phyloP scores from a whole-genome alignment of 92 coral and sea anemone species.

The Parazoanthus atlanticus region DNA sequence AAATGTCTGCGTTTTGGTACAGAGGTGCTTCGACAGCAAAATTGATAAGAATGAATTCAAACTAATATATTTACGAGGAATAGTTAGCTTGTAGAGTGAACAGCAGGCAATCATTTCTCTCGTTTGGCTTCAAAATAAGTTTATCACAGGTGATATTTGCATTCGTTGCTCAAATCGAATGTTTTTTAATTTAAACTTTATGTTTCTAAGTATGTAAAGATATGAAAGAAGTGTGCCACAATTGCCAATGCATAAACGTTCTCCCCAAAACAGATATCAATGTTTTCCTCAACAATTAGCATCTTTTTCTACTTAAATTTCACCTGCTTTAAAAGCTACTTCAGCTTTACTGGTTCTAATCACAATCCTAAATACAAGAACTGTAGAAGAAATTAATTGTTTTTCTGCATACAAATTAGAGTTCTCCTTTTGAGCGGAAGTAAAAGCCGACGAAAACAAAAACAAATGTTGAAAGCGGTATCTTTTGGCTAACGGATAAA shows the following conservation, averaged over 20 bases:
- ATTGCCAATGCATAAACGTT: background rate
- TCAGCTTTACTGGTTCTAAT: background rate
- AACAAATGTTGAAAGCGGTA: background rate
- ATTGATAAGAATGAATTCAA: background rate
- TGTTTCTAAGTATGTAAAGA: background rate
- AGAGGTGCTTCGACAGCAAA: background rate
- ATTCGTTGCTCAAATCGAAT: background rate
- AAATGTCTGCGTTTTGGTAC: background rate
- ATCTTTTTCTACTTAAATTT: background rate
- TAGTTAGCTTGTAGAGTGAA: background rate
- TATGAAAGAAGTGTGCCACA: background rate
- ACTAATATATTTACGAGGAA: background rate
- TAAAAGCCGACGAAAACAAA: slow-evolving; percentile 3
- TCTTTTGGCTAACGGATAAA: background rate
- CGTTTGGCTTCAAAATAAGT: background rate
- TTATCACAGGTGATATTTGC: background rate
- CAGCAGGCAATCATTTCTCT: background rate
- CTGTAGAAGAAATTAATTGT: background rate
- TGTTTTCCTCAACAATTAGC: background rate
- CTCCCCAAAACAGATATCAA: background rate
- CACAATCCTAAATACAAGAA: background rate
- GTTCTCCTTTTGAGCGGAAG: background rate
- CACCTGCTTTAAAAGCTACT: background rate
- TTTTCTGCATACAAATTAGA: background rate
- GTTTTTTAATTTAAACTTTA: too few species aligned